Base-by-base conservation (phyloP, 2,113 vertebrate species). In the Lagopus leucura region DNA sequence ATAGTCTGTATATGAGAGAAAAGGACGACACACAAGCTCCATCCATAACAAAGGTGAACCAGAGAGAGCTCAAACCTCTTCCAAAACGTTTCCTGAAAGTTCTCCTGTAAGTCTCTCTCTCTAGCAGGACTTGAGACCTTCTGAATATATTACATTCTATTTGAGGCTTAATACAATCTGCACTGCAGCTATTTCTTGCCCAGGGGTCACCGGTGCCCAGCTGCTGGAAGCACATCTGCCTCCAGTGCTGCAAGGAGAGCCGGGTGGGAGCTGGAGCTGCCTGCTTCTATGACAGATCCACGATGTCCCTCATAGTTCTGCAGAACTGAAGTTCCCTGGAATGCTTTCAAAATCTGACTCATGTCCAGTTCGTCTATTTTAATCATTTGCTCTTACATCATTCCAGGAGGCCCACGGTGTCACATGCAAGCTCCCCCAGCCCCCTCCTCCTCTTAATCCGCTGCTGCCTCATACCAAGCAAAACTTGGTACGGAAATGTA, bases 301-400 rank as follows among this genome's bases (percentile, higher is more conserved):
- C 86, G 75, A 24, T 88, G 89, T 96, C 93, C 82, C 92, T 89
- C 85, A 78, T 82, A 91, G 91, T 92, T 95, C 93, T 88, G 82
- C 90, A 90, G 93, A 96, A 92, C 91, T 82, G 87, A 78, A 89
- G 90, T 96, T 88, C 79, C 63, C 83, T 97, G 97, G 97, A 96
- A 92, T 32, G 43, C 28, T 89, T 97, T 97, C 97, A 97, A 97
- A 85, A 10, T 92, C 94, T 97, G 97, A 97, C 95, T 97, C 97
- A 97, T 20, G 88, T 96, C 95, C 96, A 96, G 78, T 74, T 85
- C 73, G 86, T 95, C 97, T 97, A 96, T 96, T 97, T 97, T 97
- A 96, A 96, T 96, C 96, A 72, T 92, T 82, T 77, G 92, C 94
- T 95, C 93, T 97, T 94, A 97, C 96, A 96, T 97, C 96, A 97